phyloP scores from a whole-genome alignment of 2,888 invertebrate species.

The Dryadula phaetusa region DNA sequence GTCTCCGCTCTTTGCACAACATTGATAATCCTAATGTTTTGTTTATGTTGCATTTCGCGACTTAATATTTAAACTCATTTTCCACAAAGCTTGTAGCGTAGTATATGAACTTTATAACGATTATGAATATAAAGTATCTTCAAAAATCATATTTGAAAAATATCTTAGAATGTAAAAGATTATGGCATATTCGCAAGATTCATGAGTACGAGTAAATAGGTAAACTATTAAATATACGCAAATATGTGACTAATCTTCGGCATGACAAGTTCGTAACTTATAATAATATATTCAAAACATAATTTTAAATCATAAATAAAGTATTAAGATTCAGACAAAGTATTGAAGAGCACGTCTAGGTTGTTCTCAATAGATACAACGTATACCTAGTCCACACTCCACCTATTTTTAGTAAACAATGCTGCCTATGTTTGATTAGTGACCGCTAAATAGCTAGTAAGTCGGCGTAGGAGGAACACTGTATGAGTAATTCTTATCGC shows the following conservation, averaged over 20 bases:
- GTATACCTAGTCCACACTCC: constrained; percentile 21
- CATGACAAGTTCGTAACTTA: constrained; percentile 14
- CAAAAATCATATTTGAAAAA: constrained; percentile 2
- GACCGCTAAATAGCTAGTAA: constrained; percentile 49
- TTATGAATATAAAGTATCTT: not conserved
- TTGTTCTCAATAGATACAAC: constrained; percentile 2
- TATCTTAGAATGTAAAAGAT: constrained; percentile 2
- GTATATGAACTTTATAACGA: not conserved
- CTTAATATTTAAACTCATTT: not conserved
- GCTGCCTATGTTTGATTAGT: constrained; percentile 57
- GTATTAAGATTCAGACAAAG: not conserved
- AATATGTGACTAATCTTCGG: constrained; percentile 21
- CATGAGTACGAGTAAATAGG: not conserved
- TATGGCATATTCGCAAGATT: constrained; percentile 16
- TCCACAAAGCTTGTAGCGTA: not conserved
- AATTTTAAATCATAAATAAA: not conserved
- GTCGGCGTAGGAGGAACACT: constrained; percentile 57
- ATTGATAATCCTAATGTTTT: constrained; percentile 66
- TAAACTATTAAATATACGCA: constrained; percentile 14
- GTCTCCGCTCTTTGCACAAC: constrained; percentile 70
- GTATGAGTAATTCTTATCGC: constrained; percentile 70
- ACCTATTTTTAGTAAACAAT: constrained; percentile 49
- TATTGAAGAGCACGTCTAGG: not conserved
- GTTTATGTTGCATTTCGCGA: constrained; percentile 58
- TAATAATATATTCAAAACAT: constrained; percentile 6